These are phyloP conservation scores for Cyprinodon brontotheroides DNA, from an alignment of 2,113 vertebrate genomes.

Conservation along the genomic window DNA sequence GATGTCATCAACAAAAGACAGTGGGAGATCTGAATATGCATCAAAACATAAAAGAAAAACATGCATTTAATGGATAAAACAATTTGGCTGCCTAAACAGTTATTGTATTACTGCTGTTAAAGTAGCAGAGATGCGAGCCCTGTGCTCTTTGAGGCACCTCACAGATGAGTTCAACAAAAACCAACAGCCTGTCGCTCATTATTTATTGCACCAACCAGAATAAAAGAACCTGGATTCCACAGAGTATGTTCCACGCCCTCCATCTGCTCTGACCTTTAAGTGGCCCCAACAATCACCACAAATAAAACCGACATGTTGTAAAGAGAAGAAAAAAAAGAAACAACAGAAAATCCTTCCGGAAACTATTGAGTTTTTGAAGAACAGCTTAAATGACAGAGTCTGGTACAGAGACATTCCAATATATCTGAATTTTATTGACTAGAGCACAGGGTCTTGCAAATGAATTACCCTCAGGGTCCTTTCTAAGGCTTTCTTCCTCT, in stretches of 20 bases:
- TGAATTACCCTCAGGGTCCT: slow-evolving; percentile 48
- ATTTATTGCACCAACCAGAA: slow-evolving; percentile 27
- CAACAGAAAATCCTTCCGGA: slow-evolving; percentile 46
- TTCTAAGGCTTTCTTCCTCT: slow-evolving; percentile 21
- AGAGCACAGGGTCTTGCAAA: slow-evolving; percentile 48
- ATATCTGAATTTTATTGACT: slow-evolving; percentile 52
- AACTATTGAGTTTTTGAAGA: slow-evolving; percentile 49
- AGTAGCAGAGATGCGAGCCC: slow-evolving; percentile 20
- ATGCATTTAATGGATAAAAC: neutral
- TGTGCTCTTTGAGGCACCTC: slow-evolving; percentile 14
- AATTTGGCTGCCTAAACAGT: slow-evolving; percentile 10
- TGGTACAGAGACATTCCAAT: slow-evolving; percentile 31
- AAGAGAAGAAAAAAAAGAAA: slow-evolving; percentile 25
- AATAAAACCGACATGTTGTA: slow-evolving; percentile 25
- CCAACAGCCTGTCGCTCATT: slow-evolving; percentile 47
- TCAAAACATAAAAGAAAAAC: neutral
- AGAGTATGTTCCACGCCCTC: slow-evolving; percentile 36
- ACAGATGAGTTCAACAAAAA: slow-evolving; percentile 31
- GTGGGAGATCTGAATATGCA: neutral
- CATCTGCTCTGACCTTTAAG: slow-evolving; percentile 55
- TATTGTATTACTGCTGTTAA: slow-evolving; percentile 6
- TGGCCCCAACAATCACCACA: slow-evolving; percentile 29
- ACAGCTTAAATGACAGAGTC: slow-evolving; percentile 29
- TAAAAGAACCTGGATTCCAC: slow-evolving; percentile 32
- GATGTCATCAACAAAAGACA: neutral